A percentile compares a stretch with the other conserved stretches of the same genome.
phyloP scores from a whole-genome alignment of 2,797 vertebrate species.

The Parambassis ranga region DNA sequence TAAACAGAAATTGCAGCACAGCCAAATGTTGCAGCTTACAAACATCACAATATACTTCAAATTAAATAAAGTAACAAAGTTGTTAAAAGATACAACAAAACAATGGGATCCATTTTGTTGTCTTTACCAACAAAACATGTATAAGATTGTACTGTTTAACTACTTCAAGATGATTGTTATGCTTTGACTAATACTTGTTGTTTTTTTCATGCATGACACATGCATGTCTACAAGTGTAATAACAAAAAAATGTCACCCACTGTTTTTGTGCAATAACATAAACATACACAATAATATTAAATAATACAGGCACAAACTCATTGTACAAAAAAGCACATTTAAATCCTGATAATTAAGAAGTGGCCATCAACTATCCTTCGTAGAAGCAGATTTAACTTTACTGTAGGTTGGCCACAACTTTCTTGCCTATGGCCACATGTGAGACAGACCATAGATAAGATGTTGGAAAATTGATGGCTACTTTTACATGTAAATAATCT shows the following conservation, averaged over 20 bases:
- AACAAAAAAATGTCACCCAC: constrained; percentile 56
- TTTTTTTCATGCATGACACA: not conserved
- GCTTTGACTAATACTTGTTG: not conserved
- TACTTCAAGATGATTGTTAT: not conserved
- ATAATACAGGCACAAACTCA: constrained; percentile 51
- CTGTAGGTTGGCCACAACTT: not conserved
- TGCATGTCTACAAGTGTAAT: not conserved
- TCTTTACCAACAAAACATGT: not conserved
- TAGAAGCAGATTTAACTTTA: constrained; percentile 14
- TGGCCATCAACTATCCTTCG: constrained; percentile 67
- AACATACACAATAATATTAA: constrained; percentile 43
- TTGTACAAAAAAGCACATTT: constrained; percentile 30
- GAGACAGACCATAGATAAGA: not conserved
- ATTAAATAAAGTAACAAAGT: constrained; percentile 36
- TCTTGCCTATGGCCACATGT: constrained; percentile 17
- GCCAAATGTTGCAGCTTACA: constrained; percentile 39
- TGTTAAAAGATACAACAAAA: constrained; percentile 46
- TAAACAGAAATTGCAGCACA: constrained; percentile 59
- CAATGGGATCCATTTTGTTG: constrained; percentile 59
- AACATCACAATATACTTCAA: constrained; percentile 38
- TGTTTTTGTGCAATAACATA: constrained; percentile 56
- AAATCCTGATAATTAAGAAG: constrained; percentile 56
- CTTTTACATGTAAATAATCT: constrained; percentile 64
- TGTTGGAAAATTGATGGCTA: constrained; percentile 57
- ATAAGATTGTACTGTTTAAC: not conserved